Conservation (phyloP, 2,888 invertebrate species). For the Drosophila neonasuta region DNA sequence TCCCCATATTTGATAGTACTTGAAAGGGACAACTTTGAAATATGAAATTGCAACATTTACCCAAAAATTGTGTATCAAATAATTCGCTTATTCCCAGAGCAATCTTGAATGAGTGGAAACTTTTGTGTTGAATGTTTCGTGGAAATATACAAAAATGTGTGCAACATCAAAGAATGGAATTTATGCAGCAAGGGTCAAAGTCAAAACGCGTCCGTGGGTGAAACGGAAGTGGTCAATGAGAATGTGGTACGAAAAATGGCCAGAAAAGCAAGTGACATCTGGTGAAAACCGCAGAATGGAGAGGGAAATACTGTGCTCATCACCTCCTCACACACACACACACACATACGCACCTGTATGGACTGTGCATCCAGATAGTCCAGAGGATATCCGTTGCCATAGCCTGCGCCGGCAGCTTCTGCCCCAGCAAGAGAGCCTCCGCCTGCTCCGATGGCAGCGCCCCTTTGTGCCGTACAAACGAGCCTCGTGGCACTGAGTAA, state of each 20-base stretch:
- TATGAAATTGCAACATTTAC: neutral
- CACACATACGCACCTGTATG: constrained; percentile 78
- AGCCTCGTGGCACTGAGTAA: constrained; percentile 81
- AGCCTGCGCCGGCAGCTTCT: constrained; percentile 47
- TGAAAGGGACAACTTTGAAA: neutral
- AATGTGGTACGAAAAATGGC: constrained; percentile 36
- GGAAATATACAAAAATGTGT: constrained; percentile 2
- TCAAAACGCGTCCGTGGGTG: constrained; percentile 3
- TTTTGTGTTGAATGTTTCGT: neutral
- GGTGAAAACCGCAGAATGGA: constrained; percentile 36
- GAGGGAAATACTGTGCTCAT: neutral
- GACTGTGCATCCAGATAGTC: constrained; percentile 77
- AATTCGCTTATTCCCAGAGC: neutral
- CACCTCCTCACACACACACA: neutral
- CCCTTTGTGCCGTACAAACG: constrained; percentile 80
- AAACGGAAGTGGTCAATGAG: constrained; percentile 37
- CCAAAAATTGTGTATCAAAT: neutral
- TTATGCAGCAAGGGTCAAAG: constrained; percentile 6
- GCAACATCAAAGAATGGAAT: constrained; percentile 40
- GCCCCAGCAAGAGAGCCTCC: constrained; percentile 3
- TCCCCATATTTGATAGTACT: neutral
- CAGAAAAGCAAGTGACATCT: constrained; percentile 49
- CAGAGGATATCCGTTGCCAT: constrained; percentile 75
- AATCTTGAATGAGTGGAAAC: neutral
- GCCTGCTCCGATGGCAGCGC: constrained; percentile 32